Evolutionary conservation across 1,140 invertebrate species (phyloP).

Genomic region (Melanaphis sacchari): DNA sequence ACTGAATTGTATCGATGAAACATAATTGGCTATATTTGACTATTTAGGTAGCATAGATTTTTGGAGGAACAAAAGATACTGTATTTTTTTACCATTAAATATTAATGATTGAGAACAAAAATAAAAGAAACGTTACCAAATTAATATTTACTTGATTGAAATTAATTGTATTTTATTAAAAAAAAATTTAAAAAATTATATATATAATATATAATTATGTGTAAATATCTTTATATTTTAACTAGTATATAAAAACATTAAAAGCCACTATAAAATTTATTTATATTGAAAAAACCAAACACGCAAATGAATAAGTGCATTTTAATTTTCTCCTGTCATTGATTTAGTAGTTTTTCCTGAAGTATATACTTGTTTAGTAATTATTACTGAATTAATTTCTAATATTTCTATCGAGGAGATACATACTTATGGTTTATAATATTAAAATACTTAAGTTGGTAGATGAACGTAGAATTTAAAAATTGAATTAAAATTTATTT

Average conservation of each 20-base stretch:
- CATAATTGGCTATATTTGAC: neutral
- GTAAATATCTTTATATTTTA: neutral
- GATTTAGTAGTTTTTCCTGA: neutral
- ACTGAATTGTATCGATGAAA: neutral
- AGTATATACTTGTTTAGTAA: neutral
- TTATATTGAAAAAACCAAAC: neutral
- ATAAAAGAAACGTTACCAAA: neutral
- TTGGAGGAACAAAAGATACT: neutral
- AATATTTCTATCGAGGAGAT: neutral
- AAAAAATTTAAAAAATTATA: too few species aligned
- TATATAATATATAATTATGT: too few species aligned
- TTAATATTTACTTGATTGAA: neutral
- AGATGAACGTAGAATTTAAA: neutral
- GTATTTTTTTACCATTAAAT: neutral
- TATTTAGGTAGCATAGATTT: neutral
- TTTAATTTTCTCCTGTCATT: neutral
- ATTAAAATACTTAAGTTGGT: neutral
- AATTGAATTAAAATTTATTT: neutral
- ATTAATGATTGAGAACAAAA: neutral
- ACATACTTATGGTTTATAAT: too few species aligned
- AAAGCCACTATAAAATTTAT: neutral
- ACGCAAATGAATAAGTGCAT: neutral
- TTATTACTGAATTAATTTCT: neutral
- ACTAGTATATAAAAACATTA: neutral
- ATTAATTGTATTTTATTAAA: neutral